Conservation (phyloP, 2,113 vertebrate genomes). For the Pelecanus crispus region DNA sequence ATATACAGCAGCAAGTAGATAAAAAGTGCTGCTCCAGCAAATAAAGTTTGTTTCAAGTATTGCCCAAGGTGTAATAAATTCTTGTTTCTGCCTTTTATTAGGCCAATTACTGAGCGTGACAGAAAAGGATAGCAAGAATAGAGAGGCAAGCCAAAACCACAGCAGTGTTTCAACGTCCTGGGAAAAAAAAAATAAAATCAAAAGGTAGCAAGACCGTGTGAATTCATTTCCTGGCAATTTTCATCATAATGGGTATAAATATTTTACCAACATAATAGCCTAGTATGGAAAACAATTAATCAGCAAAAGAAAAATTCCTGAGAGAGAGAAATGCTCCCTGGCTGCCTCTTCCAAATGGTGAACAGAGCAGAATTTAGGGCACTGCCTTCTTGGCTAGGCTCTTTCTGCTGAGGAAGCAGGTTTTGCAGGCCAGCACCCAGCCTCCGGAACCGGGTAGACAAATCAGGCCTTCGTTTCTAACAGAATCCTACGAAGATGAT, state of each 20-base stretch:
- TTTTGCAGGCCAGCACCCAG: constrained; percentile 2
- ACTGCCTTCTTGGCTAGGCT: not conserved
- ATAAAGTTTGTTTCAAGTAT: constrained; percentile 77
- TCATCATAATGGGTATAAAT: constrained; percentile 31
- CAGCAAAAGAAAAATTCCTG: constrained; percentile 6
- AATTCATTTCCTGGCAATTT: constrained; percentile 37
- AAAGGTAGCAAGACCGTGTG: not conserved
- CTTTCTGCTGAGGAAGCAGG: not conserved
- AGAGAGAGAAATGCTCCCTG: not conserved
- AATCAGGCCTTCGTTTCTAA: constrained; percentile 39
- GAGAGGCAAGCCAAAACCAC: constrained; percentile 21
- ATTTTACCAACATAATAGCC: constrained; percentile 38
- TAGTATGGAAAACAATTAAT: constrained; percentile 47
- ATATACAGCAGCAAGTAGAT: constrained; percentile 49
- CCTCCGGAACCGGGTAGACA: not conserved
- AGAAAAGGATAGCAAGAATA: constrained; percentile 31
- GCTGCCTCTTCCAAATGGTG: not conserved
- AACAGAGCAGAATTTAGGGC: not conserved
- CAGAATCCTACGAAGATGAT: constrained; percentile 14
- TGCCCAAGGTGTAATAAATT: constrained; percentile 73
- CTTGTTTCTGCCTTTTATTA: constrained; percentile 73
- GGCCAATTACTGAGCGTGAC: constrained; percentile 66
- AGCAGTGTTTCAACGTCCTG: constrained; percentile 13
- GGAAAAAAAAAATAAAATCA: not conserved
- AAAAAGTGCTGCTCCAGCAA: constrained; percentile 72